Evolutionary conservation across 2,888 invertebrate species (phyloP), one percentile per base, ranked within the genome.

Genomic region (Chrysina gloriosa): DNA sequence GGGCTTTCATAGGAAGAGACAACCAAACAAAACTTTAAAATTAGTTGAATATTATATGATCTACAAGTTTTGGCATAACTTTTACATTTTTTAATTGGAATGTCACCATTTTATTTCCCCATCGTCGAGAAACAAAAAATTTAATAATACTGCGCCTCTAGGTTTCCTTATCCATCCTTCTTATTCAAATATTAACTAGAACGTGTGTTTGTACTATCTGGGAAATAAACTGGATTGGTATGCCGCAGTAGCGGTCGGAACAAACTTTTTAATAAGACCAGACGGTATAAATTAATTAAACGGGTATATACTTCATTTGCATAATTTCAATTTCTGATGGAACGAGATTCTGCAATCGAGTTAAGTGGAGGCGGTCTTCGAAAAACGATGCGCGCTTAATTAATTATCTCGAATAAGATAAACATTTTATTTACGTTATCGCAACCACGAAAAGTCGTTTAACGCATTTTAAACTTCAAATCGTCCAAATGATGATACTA

Each of bases 281-380:
- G 7, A 31, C 52, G 4, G 31, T 31, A 52, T 52, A 52, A 52
- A 52, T 52, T 52, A 52, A 52, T 52, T 52, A 52, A 52, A 31
- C 14, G 34, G 52, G 52, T 31, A 52, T 52, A 31, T 52, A 52
- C 52, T 52, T 31, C 31, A 52, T 52, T 52, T 52, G 52, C 52
- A 52, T 52, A 52, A 52, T 52, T 52, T 52, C 52, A 52, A 52
- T 52, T 52, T 52, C 52, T 52, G 52, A 19, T 31, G 52, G 52
- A 16, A 31, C 31, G 52, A 52, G 34, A 31, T 31, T 52, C 16
- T 52, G 52, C 52, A 31, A 31, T 52, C 52, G 31, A 52, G 31
- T 52, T 52, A 52, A 52, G 52, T 52, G 52, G 31, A 16, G 7
- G 31, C 52, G 2, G 31, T 21, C 52, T 14, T 42, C 25, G 27